Evolutionary conservation across 2,888 invertebrate species (phyloP), one percentile per base, ranked within the genome.

Genomic region (Andrena minutula): DNA sequence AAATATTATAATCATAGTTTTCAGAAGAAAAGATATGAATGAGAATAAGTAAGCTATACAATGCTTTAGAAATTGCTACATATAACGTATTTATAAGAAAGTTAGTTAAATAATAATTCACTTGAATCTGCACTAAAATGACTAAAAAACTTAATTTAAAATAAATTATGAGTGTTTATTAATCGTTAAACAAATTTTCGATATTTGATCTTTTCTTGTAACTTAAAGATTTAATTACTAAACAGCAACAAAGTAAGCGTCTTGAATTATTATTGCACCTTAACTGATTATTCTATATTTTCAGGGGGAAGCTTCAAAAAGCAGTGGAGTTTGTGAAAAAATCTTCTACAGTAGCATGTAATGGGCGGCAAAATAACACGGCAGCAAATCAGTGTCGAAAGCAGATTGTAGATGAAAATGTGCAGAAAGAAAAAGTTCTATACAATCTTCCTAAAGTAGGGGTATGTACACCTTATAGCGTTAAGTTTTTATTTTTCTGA

Each of bases 311-410:
- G 91, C 94, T 98, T 0, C 95, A 95, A 61, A 97, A 97, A 91
- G 96, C 96, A 91, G 95, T 97, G 70, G 97, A 97, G 87, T 96
- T 96, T 90, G 94, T 97, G 20, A 96, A 96, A 89, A 96, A 96
- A 86, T 95, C 95, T 74, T 92, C 92, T 1, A 91, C 92, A 53
- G 92, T 92, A 47, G 89, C 89, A 2, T 64, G 53, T 35, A 53
- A 60, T 90, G 91, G 26, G 83, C 86, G 30, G 86, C 92, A 75
- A 60, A 68, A 77, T 4, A 80, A 70, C 20, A 68, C 63, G 20
- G 32, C 71, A 53, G 30, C 23, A 1, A 74, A 26, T 51, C 84
- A 65, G 70, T 82, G 72, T 51, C 82, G 83, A 71, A 77, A 86
- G 56, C 77, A 79, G 16, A 26, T 30, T 12, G 41, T 66, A 49